Evolutionary conservation across 2,797 vertebrate genomes (phyloP).

Genomic region (Sebastes ruberrimus): DNA sequence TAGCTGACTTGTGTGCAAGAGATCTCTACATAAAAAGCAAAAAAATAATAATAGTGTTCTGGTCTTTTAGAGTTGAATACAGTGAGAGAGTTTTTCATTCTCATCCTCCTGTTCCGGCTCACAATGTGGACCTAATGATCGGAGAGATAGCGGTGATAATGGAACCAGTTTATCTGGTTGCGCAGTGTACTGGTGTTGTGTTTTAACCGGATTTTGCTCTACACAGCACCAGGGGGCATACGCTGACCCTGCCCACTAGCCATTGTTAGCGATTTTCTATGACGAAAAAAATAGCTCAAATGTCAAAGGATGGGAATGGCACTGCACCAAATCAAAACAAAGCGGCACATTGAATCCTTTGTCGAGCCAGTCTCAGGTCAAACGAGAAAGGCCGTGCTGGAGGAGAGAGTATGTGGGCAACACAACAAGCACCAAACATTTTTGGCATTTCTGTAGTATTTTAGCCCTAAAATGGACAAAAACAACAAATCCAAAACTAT

Average conservation of each 20-base stretch:
- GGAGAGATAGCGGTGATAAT: constrained; percentile 28
- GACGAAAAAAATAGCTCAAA: constrained; percentile 70
- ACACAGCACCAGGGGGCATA: constrained; percentile 57
- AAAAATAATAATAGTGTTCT: neutral
- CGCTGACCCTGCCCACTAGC: constrained; percentile 66
- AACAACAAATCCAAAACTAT: neutral
- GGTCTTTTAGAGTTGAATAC: neutral
- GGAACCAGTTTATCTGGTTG: constrained; percentile 72
- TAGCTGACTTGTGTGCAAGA: neutral
- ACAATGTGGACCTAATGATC: constrained; percentile 24
- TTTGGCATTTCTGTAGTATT: constrained; percentile 68
- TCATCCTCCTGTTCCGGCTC: neutral
- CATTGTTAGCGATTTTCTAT: constrained; percentile 74
- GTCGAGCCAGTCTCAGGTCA: constrained; percentile 71
- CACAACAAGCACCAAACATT: constrained; percentile 55
- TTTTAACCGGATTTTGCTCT: constrained; percentile 36
- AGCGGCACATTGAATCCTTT: constrained; percentile 74
- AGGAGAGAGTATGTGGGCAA: constrained; percentile 63
- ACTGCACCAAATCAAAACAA: constrained; percentile 75
- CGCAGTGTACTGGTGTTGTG: constrained; percentile 34
- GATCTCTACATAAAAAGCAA: neutral
- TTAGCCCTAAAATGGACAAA: constrained; percentile 31
- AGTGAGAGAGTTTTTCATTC: neutral
- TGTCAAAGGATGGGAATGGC: constrained; percentile 81
- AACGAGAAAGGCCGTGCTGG: constrained; percentile 67